Percentiles rank a stretch among this genome's conserved stretches.
Evolutionary conservation across 2,113 vertebrate genomes (phyloP).

Genomic region (Manacus vitellinus): DNA sequence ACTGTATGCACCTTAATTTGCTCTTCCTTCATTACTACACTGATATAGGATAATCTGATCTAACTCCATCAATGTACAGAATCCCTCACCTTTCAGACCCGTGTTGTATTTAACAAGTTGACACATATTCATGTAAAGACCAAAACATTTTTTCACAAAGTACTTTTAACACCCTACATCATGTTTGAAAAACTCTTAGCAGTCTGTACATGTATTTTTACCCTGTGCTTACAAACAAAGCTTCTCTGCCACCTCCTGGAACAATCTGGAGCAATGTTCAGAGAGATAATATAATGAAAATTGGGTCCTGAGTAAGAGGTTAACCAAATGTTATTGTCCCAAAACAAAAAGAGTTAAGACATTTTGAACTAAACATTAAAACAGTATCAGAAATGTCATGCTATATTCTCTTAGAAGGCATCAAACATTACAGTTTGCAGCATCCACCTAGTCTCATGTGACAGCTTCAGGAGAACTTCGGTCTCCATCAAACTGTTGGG

Average conservation of each 20-base stretch:
- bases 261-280: background rate
- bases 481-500: background rate
- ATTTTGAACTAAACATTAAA: background rate
- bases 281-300: background rate
- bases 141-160: background rate
- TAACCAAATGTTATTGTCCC: background rate
- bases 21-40: background rate
- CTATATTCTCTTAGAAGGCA: background rate
- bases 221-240: background rate
- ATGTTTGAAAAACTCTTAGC: background rate
- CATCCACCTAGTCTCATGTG: background rate
- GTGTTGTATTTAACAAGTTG: background rate
- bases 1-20: background rate
- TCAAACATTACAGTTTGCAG: background rate
- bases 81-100: background rate
- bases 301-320: background rate
- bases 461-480: background rate
- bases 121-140: background rate
- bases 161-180: background rate
- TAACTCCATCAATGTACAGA: background rate
- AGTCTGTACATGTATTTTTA: background rate
- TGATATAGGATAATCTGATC: background rate
- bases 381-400: background rate
- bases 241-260: background rate
- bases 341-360: background rate